Evolutionary conservation across 1,140 invertebrate species (phyloP).

Genomic region (Saccostrea glomerata): DNA sequence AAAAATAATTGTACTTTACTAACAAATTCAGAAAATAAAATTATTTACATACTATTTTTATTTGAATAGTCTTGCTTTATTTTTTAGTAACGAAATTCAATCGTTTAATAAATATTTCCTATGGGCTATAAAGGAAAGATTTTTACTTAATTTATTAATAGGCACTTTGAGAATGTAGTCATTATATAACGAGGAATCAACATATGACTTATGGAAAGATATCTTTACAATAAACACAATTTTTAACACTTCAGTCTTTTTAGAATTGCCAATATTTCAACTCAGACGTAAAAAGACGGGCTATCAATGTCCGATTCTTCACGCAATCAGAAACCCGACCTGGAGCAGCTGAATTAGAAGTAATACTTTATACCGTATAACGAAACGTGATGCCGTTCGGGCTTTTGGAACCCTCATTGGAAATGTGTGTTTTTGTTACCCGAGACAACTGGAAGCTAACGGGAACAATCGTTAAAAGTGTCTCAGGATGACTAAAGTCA

Average conservation of each 20-base stretch:
- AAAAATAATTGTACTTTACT: no score
- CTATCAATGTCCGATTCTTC: slow-evolving; percentile 4
- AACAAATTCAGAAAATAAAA: no score
- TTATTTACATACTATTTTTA: no score
- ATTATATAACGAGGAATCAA: no score
- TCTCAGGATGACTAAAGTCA: slow-evolving; percentile 39
- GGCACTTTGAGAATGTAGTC: no score
- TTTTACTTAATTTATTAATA: no score
- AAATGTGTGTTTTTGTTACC: slow-evolving; percentile 44
- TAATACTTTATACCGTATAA: slow-evolving; percentile 45
- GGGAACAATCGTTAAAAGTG: slow-evolving; percentile 33
- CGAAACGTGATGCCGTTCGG: slow-evolving; percentile 45
- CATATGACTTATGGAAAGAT: no score
- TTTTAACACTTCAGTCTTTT: neutral
- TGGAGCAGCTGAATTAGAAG: slow-evolving; percentile 32
- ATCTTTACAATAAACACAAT: no score
- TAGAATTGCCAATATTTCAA: neutral
- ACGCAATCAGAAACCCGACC: slow-evolving; percentile 23
- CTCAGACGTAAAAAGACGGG: neutral
- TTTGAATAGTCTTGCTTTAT: no score
- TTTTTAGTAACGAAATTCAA: no score
- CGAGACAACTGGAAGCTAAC: neutral
- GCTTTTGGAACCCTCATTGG: slow-evolving; percentile 42
- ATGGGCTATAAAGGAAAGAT: no score
- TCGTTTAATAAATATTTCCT: no score